phyloP scores from a whole-genome alignment of 2,113 vertebrate species.

The Austrofundulus limnaeus region DNA sequence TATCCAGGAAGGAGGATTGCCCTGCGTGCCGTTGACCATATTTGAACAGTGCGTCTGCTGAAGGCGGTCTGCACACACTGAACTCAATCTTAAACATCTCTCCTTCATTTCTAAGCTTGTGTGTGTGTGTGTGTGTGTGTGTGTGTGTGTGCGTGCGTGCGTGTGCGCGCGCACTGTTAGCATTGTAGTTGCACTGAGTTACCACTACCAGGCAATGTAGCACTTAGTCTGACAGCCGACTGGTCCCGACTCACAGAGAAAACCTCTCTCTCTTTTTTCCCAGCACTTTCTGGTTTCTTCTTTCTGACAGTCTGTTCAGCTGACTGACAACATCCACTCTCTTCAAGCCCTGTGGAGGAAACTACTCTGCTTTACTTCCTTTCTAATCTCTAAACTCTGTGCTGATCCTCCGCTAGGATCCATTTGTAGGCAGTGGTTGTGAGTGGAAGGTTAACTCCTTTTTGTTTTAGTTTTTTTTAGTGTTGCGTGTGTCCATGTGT shows the following conservation, averaged over 20 bases:
- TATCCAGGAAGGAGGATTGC: conserved; percentile 73
- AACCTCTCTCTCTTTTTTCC: conserved; percentile 70
- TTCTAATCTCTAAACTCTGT: conserved; percentile 7
- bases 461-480: background rate
- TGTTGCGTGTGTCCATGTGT: conserved; percentile 26
- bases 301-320: conserved; percentile 48
- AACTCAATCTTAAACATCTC: conserved; percentile 50
- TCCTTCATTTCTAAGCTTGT: conserved; percentile 17
- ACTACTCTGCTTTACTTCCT: conserved; percentile 24
- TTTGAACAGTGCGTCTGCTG: conserved; percentile 67
- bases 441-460: conserved; percentile 13
- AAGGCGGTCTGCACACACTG: conserved; percentile 43
- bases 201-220: conserved; percentile 65
- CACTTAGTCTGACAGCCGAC: conserved; percentile 53
- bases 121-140: conserved; percentile 24
- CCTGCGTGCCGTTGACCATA: conserved; percentile 75
- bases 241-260: conserved; percentile 49
- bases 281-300: conserved; percentile 66
- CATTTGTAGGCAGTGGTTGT: conserved; percentile 3
- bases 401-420: conserved; percentile 21
- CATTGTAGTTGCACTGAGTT: conserved; percentile 60
- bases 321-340: conserved; percentile 64
- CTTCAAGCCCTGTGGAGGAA: conserved; percentile 41
- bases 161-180: background rate
- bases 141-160: conserved; percentile 21